Conservation (phyloP, 2,888 invertebrate species). For the Synergus laeviventris region DNA sequence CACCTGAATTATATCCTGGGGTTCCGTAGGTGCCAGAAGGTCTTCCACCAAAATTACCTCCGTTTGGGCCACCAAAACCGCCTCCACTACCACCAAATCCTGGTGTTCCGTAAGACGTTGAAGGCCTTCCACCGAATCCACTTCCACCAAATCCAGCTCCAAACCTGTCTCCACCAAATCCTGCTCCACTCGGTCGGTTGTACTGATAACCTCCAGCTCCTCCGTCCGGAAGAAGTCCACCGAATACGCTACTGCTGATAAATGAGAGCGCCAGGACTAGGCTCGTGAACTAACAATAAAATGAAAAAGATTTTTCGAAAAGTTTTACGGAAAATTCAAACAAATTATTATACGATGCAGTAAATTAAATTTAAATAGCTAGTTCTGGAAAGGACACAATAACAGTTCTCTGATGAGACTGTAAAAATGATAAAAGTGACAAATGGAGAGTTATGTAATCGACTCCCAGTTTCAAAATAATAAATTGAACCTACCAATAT, state of each 20-base stretch:
- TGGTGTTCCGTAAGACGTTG: conserved; percentile 48
- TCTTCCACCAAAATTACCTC: conserved; percentile 47
- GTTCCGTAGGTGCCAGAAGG: conserved; percentile 57
- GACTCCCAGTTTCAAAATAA: neutral
- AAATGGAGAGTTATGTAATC: neutral
- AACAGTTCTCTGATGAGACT: no score
- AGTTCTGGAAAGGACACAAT: no score
- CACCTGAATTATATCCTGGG: conserved; percentile 54
- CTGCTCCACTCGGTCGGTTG: conserved; percentile 65
- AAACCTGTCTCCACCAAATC: conserved; percentile 54
- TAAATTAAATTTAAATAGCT: no score
- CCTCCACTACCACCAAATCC: conserved; percentile 44
- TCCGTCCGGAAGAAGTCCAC: conserved; percentile 65
- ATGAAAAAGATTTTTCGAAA: neutral
- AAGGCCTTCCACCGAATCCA: conserved; percentile 48
- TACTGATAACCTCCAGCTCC: conserved; percentile 66
- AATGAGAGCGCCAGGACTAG: conserved; percentile 63
- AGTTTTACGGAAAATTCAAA: neutral
- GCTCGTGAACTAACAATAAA: conserved; percentile 59
- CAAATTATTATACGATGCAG: neutral
- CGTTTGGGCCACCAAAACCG: conserved; percentile 41
- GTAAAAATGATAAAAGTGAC: neutral
- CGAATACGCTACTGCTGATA: conserved; percentile 61
- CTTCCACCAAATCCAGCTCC: conserved; percentile 16
- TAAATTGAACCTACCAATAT: neutral